phyloP scores from a whole-genome alignment of 2,797 vertebrate species.

The Rhynchonycteris naso region DNA sequence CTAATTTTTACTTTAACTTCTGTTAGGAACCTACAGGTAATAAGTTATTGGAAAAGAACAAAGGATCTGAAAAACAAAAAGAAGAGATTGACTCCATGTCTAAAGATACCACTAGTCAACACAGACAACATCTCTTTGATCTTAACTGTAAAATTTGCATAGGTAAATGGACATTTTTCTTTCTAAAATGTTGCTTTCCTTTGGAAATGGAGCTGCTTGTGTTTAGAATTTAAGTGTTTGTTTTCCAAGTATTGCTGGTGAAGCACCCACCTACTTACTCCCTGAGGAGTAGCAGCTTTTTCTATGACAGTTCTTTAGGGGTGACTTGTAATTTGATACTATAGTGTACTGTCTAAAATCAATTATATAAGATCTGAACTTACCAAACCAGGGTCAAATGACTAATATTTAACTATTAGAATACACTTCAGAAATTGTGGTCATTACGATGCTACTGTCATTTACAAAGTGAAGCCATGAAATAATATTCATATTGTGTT shows the following conservation, averaged over 20 bases:
- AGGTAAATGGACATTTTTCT: conserved; percentile 87
- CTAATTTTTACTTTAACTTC: conserved; percentile 53
- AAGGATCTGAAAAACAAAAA: conserved; percentile 89
- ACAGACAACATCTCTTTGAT: conserved; percentile 98
- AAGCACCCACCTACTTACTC: neutral
- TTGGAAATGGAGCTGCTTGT: neutral
- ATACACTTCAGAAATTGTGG: neutral
- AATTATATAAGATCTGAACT: neutral
- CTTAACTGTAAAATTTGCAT: conserved; percentile 99
- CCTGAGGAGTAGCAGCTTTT: neutral
- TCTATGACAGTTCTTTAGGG: neutral
- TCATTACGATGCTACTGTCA: neutral
- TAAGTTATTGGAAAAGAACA: conserved; percentile 89
- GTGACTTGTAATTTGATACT: neutral
- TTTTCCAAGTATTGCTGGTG: conserved; percentile 6
- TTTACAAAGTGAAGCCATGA: conserved; percentile 12
- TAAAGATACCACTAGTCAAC: conserved; percentile 94
- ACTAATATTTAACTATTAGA: conserved; percentile 17
- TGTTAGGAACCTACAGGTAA: conserved; percentile 85
- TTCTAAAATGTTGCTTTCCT: neutral
- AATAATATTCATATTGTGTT: neutral
- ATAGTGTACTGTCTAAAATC: neutral
- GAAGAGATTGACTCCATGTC: conserved; percentile 87
- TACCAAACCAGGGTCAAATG: neutral
- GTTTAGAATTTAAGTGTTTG: conserved; percentile 49